Percentiles rank a stretch among this genome's conserved stretches.
phyloP scores from a whole-genome alignment of 23 tunicate species.

The Halocynthia roretzi region DNA sequence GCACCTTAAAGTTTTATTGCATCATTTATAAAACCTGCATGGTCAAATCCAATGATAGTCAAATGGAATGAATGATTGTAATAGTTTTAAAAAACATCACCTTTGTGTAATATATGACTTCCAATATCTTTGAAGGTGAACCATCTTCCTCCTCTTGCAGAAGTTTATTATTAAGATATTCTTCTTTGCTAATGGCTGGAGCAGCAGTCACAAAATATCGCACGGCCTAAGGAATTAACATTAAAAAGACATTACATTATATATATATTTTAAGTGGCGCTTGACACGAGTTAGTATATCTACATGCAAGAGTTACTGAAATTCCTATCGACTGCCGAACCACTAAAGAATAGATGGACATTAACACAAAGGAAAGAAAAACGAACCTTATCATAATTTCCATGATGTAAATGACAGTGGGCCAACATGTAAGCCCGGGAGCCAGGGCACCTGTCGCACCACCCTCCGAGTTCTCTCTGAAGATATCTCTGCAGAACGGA shows the following conservation, averaged over 20 bases:
- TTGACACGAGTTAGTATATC: no score
- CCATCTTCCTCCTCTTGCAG: constrained; percentile 33
- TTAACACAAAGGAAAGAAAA: no score
- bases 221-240: constrained; percentile 35
- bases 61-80: not conserved
- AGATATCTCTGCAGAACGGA: constrained; percentile 40
- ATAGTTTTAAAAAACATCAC: not conserved
- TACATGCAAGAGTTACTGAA: no score
- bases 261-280: not conserved
- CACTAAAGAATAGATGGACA: no score
- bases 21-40: not conserved
- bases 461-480: constrained; percentile 19
- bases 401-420: constrained; percentile 60
- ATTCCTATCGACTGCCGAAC: no score
- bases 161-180: constrained; percentile 23
- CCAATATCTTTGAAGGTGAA: not conserved
- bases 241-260: not conserved
- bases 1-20: constrained; percentile 7
- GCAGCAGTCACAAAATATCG: constrained; percentile 42
- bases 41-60: not conserved
- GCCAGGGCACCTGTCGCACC: constrained; percentile 62
- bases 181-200: constrained; percentile 30
- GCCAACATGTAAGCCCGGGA: constrained; percentile 49
- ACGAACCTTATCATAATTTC: constrained; percentile 45
- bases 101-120: constrained; percentile 57